Base-by-base conservation (phyloP, 2,113 vertebrate species). In the Danionella cerebrum region DNA sequence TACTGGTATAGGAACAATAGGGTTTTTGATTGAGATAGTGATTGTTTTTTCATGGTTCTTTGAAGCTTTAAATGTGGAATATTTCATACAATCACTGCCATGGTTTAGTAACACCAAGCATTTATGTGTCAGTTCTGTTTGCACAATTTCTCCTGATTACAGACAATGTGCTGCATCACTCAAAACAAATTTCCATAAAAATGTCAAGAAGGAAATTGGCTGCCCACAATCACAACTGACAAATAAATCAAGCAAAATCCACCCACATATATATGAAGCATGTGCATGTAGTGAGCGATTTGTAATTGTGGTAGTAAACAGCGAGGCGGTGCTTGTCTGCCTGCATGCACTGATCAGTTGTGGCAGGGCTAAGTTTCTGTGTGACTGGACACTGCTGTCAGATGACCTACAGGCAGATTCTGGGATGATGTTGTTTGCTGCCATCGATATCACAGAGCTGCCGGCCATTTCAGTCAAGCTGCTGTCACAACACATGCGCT, bases 291-390 rank as follows among this genome's bases (percentile, higher is more conserved):
- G 22, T 42, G 29, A 44, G 14, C 21, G 31, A 14, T 3, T 8
- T 24, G 53, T 25, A 35, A 59, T 65, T 35, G 36, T 60, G 19
- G 57, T 44, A 66, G 45, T 39, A 53, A 42, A 27, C 14, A 8
- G 27, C 38, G 31, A 25, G 35, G 16, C 39, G 9, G 53, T 12
- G 21, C 41, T n/a, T 29, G 51, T 21, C 7, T 31, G 33, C 31
- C 45, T 35, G n/a, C 42, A 62, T 71, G 52, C 47, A 31, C 76
- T 82, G 77, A 83, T 80, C 5, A 74, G 60, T 41, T 72, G 67
- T 82, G 81, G 84, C 80, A 78, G 79, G 64, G 54, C 73, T 73
- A 73, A 75, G 70, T 65, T 67, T 72, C 67, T 80, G 80, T 78
- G 78, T 82, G 83, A 71, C 39, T 21, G 65, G 47, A 66, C 64